phyloP scores from a whole-genome alignment of 1,140 invertebrate genomes.

The Maconellicoccus hirsutus region DNA sequence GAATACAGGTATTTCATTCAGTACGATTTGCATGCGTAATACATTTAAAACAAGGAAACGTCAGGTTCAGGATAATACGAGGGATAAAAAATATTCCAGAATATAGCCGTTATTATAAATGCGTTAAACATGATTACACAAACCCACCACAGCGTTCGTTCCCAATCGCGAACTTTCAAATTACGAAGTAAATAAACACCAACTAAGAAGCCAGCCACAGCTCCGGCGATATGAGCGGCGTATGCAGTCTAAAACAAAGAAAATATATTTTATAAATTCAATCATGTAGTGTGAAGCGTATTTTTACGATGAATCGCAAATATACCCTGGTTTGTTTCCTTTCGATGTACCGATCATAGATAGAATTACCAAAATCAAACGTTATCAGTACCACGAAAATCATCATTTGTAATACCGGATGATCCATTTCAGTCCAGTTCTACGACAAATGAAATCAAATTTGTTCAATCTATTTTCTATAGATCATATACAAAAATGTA shows the following conservation, averaged over 20 bases:
- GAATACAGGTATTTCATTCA: too few species aligned
- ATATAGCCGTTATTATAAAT: conserved; percentile 60
- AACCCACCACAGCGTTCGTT: conserved; percentile 73
- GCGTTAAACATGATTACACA: conserved; percentile 61
- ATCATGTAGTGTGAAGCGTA: conserved; percentile 1
- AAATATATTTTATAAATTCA: background rate
- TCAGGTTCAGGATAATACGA: conserved; percentile 37
- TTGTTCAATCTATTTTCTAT: too few species aligned
- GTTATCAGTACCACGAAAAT: conserved; percentile 60
- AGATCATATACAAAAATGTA: too few species aligned
- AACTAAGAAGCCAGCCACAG: conserved; percentile 76
- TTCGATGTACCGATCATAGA: conserved; percentile 62
- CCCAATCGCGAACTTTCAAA: conserved; percentile 72
- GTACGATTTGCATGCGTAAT: too few species aligned
- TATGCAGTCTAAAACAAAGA: conserved; percentile 57
- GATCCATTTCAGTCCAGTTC: conserved; percentile 91
- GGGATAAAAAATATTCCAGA: conserved; percentile 59
- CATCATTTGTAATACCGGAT: conserved; percentile 62
- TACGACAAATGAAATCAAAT: conserved; percentile 37
- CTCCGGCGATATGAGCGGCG: conserved; percentile 77
- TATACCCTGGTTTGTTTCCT: conserved; percentile 34
- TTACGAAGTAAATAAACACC: conserved; percentile 86
- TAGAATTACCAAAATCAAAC: conserved; percentile 66
- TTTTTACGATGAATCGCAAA: background rate
- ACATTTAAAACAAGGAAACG: background rate